phyloP scores from a whole-genome alignment of 2,888 invertebrate genomes.

The Beris chalybata region DNA sequence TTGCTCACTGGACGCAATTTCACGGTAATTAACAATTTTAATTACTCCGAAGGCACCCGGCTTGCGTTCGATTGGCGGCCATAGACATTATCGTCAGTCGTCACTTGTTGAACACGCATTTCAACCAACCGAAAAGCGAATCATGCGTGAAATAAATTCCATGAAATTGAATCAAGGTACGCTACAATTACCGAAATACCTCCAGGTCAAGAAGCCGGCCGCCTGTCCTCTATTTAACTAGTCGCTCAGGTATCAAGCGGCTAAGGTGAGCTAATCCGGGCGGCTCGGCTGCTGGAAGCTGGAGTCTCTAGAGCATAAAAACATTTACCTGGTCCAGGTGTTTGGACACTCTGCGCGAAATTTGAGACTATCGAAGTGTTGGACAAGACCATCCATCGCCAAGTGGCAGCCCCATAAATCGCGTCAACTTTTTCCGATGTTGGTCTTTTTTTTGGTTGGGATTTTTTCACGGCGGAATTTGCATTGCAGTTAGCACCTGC shows the following conservation, averaged over 20 bases:
- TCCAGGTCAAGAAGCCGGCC: neutral
- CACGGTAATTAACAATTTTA: constrained; percentile 38
- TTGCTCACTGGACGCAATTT: constrained; percentile 38
- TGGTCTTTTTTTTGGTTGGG: neutral
- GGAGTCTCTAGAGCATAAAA: constrained; percentile 4
- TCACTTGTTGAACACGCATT: neutral
- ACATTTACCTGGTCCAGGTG: constrained; percentile 20
- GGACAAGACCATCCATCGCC: constrained; percentile 22
- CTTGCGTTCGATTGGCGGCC: too few species aligned
- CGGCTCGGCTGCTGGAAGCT: constrained; percentile 18
- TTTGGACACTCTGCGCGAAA: constrained; percentile 19
- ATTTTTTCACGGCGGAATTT: constrained; percentile 22
- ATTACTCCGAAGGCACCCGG: constrained; percentile 32
- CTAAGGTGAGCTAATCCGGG: constrained; percentile 16
- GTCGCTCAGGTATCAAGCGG: constrained; percentile 8
- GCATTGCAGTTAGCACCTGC: constrained; percentile 33
- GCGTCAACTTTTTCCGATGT: constrained; percentile 7
- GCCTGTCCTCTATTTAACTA: neutral
- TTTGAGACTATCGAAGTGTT: constrained; percentile 27
- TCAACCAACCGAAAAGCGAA: constrained; percentile 7
- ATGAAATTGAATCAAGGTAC: constrained; percentile 35
- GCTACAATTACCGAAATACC: constrained; percentile 26
- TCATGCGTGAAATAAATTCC: constrained; percentile 38
- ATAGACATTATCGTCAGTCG: too few species aligned
- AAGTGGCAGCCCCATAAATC: constrained; percentile 22